Evolutionary conservation across 2,888 invertebrate species (phyloP), one percentile per base, ranked within the genome.

Genomic region (Macrophya alboannulata): DNA sequence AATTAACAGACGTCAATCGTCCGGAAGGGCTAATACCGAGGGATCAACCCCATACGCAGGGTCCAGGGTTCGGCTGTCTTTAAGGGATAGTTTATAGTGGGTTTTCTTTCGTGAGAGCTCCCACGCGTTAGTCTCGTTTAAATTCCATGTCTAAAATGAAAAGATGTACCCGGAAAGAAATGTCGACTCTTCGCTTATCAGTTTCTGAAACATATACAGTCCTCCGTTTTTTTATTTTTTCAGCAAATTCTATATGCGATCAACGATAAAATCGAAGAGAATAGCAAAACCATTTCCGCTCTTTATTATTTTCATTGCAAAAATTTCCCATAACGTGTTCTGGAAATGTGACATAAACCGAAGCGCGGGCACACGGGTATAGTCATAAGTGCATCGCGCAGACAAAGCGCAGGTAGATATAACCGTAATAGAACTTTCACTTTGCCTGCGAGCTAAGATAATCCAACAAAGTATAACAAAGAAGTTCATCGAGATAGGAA

Each of bases 1-100:
- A 92, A 92, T 93, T 92, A 92, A 93, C 91, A 90, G 90, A 90
- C 90, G 90, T 92, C 90, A 89, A 91, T 92, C 91, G 89, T 71
- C n/a, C 51, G 83, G 83, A 83, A 83, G 83, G 68, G 59, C 87
- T 87, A 87, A 89, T 88, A 87, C 89, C 86, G n/a, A 62, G n/a
- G 83, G 71, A 51, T 86, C 76, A 76, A 85, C 68, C 40, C 43
- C 48, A 45, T 62, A 43, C 10, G 45, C 40, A 65, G 65, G 55
- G 62, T 65, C 62, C n/a, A 62, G 65, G 12, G 9, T 81, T n/a
- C 1, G 81, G 8, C 62, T 59, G n/a, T 40, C 81, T 74, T 74
- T 10, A 43, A 62, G 81, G 81, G 62, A 81, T 81, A 43, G 43
- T 81, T 21, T 74, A 45, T 21, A 25, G n/a, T 15, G n/a, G 51